These are phyloP conservation scores for Pollenia amentaria DNA, from an alignment of 2,888 invertebrate genomes.

Conservation along the genomic window DNA sequence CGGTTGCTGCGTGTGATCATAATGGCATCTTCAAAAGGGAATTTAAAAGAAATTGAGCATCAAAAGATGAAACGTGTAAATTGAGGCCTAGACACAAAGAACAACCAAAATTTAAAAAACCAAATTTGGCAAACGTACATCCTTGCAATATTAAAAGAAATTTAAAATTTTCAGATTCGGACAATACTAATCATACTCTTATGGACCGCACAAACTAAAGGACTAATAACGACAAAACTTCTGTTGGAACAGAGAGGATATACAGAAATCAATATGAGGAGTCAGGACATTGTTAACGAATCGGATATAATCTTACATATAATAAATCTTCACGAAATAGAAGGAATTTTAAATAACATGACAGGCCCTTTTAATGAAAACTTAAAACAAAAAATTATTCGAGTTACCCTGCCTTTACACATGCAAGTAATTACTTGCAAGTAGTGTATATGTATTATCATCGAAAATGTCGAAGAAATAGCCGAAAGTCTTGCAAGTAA, in stretches of 20 bases:
- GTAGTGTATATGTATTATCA: too few species aligned
- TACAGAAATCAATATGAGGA: slow-evolving; percentile 60
- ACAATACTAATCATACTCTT: slow-evolving; percentile 21
- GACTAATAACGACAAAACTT: slow-evolving; percentile 23
- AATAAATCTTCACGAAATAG: slow-evolving; percentile 57
- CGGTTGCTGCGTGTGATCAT: too few species aligned
- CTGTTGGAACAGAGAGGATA: slow-evolving; percentile 58
- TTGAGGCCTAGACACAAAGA: slow-evolving; percentile 15
- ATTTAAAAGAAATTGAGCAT: too few species aligned
- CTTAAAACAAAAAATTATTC: slow-evolving; percentile 61
- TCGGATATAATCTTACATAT: too few species aligned
- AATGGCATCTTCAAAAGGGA: too few species aligned
- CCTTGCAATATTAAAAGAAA: slow-evolving; percentile 67
- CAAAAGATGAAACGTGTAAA: too few species aligned
- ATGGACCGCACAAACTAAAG: neutral
- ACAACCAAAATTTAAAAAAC: slow-evolving; percentile 29
- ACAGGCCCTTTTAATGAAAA: slow-evolving; percentile 52
- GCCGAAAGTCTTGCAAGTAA: too few species aligned
- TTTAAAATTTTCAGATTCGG: slow-evolving; percentile 59
- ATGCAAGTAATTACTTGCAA: too few species aligned
- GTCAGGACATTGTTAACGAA: slow-evolving; percentile 51
- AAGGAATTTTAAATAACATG: slow-evolving; percentile 1
- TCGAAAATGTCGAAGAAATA: too few species aligned
- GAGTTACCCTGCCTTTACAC: too few species aligned
- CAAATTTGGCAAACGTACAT: slow-evolving; percentile 58